Evolutionary conservation across 1,140 invertebrate genomes (phyloP).

Genomic region (Leptopilina boulardi): DNA sequence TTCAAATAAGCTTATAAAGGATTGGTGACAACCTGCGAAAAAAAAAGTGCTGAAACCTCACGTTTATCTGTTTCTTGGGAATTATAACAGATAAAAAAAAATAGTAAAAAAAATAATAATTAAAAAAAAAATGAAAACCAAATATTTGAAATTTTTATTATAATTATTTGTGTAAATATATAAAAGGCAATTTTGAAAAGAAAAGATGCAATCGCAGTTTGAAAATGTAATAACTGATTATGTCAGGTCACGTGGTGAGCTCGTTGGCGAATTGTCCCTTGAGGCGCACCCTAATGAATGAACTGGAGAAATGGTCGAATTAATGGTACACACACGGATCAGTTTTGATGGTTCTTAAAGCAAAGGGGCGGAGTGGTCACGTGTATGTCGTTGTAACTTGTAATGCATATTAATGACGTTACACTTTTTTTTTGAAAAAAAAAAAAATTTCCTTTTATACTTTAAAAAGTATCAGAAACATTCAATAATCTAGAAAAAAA

Average conservation of each 20-base stretch:
- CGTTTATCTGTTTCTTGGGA: too few relatives aligned
- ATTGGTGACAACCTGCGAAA: slow-evolving; percentile 6
- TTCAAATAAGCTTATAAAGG: slow-evolving; percentile 2
- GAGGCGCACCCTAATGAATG: slow-evolving; percentile 56
- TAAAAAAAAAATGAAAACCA: background rate
- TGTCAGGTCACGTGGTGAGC: slow-evolving; percentile 58
- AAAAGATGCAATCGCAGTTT: background rate
- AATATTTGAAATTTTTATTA: too few relatives aligned
- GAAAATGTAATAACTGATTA: slow-evolving; percentile 49
- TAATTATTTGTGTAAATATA: too few relatives aligned
- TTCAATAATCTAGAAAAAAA: too few relatives aligned
- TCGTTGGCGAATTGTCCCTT: slow-evolving; percentile 50
- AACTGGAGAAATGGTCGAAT: slow-evolving; percentile 45
- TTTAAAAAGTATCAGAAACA: too few relatives aligned
- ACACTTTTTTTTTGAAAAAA: slow-evolving; percentile 37
- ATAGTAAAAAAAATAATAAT: background rate
- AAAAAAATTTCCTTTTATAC: too few relatives aligned
- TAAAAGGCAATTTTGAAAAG: too few relatives aligned
- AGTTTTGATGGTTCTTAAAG: slow-evolving; percentile 60
- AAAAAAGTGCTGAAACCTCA: slow-evolving; percentile 7
- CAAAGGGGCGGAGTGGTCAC: slow-evolving; percentile 56
- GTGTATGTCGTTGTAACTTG: slow-evolving; percentile 52
- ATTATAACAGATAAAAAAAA: too few relatives aligned
- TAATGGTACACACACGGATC: slow-evolving; percentile 51
- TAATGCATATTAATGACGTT: slow-evolving; percentile 53